phyloP scores from a whole-genome alignment of 2,888 invertebrate genomes.

The Nymphalis urticae region DNA sequence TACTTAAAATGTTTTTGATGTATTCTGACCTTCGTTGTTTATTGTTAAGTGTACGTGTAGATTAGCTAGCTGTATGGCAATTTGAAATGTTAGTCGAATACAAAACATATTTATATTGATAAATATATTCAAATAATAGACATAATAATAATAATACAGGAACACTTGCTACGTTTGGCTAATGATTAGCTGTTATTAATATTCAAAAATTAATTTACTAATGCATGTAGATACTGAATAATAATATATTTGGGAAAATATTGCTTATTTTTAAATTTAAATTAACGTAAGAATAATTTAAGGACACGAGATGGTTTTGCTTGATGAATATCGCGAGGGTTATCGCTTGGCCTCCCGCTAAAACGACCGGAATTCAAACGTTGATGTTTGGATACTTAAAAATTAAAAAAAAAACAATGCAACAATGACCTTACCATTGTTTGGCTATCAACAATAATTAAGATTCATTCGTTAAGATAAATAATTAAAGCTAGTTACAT shows the following conservation, averaged over 20 bases:
- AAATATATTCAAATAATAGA: not conserved
- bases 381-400: slow-evolving; percentile 43
- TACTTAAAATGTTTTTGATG: slow-evolving; percentile 53
- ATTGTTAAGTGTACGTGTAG: slow-evolving; percentile 50
- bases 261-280: slow-evolving; percentile 13
- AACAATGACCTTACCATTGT: slow-evolving; percentile 68
- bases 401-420: slow-evolving; percentile 64
- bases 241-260: not conserved
- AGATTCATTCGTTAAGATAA: slow-evolving; percentile 48
- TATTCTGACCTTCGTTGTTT: slow-evolving; percentile 56
- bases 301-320: slow-evolving; percentile 37
- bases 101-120: slow-evolving; percentile 10
- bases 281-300: slow-evolving; percentile 26
- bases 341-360: slow-evolving; percentile 34
- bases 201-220: no score
- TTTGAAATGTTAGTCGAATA: slow-evolving; percentile 23
- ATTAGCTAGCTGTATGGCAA: slow-evolving; percentile 24
- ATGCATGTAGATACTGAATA: no score
- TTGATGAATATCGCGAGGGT: slow-evolving; percentile 41
- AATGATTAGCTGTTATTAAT: not conserved
- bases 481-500: slow-evolving; percentile 20
- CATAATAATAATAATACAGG: not conserved
- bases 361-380: slow-evolving; percentile 37
- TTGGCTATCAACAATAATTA: slow-evolving; percentile 58
- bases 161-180: not conserved